Evolutionary conservation across 2,113 vertebrate species (phyloP).

Genomic region (Lipotes vexillifer): DNA sequence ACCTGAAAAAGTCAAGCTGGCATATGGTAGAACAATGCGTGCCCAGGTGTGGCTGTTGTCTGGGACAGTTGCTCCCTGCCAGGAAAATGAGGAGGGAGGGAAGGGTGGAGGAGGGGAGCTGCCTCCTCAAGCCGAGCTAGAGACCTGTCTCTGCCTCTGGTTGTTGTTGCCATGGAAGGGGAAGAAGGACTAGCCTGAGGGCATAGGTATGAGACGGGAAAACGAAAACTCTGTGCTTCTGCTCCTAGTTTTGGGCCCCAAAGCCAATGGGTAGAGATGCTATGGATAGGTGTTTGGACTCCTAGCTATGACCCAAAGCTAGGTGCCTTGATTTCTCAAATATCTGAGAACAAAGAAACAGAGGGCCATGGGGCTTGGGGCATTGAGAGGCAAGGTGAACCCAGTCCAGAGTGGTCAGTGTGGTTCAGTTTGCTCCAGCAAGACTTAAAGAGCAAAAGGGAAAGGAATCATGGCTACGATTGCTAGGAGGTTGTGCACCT

Average conservation of each 20-base stretch:
- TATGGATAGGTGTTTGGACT: not conserved
- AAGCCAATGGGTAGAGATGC: not conserved
- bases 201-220: not conserved
- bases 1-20: not conserved
- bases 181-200: not conserved
- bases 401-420: not conserved
- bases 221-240: not conserved
- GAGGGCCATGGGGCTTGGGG: no score
- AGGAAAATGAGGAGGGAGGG: not conserved
- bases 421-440: not conserved
- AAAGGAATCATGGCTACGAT: not conserved
- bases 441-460: not conserved
- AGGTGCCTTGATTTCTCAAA: not conserved
- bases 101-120: not conserved
- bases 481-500: not conserved
- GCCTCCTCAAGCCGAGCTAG: not conserved
- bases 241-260: not conserved
- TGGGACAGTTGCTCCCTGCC: constrained; percentile 50
- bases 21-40: constrained; percentile 44
- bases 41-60: constrained; percentile 48
- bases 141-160: not conserved
- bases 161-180: not conserved
- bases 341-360: not conserved
- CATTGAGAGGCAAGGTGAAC: not conserved
- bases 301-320: not conserved